Evolutionary conservation across 1,140 invertebrate species (phyloP).

Genomic region (Drosophila sucinea): DNA sequence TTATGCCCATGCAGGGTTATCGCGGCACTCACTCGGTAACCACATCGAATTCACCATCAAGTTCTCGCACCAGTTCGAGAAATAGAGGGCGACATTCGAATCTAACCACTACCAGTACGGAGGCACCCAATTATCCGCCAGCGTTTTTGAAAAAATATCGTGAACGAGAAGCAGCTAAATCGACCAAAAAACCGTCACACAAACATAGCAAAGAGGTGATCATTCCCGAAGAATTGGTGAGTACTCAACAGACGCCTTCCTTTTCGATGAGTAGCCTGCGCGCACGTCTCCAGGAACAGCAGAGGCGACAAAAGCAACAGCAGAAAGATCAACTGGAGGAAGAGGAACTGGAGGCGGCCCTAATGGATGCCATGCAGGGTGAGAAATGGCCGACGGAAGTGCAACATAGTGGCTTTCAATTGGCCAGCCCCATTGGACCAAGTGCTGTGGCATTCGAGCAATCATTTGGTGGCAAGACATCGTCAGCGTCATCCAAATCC

Average conservation of each 20-base stretch:
- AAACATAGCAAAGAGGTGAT: constrained; percentile 48
- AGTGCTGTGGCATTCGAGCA: constrained; percentile 72
- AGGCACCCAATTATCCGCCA: constrained; percentile 71
- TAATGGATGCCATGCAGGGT: constrained; percentile 64
- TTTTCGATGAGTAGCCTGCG: constrained; percentile 63
- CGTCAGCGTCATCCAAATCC: neutral
- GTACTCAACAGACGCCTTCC: constrained; percentile 25
- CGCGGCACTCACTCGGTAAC: constrained; percentile 2
- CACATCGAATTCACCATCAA: neutral
- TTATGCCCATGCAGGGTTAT: constrained; percentile 60
- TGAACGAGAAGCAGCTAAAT: constrained; percentile 46
- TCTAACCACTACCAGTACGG: constrained; percentile 51
- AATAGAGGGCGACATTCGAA: constrained; percentile 30
- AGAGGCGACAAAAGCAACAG: constrained; percentile 47
- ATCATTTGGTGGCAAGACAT: constrained; percentile 24
- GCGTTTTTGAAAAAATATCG: constrained; percentile 64
- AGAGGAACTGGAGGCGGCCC: constrained; percentile 57
- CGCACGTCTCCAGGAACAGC: constrained; percentile 67
- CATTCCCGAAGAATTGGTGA: constrained; percentile 16
- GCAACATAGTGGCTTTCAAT: constrained; percentile 59
- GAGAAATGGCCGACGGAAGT: constrained; percentile 69
- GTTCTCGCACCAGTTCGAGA: constrained; percentile 2
- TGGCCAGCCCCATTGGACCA: constrained; percentile 68
- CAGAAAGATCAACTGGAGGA: constrained; percentile 54
- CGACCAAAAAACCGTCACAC: constrained; percentile 32